Base-by-base conservation (phyloP, 2,888 invertebrate genomes). In the Coenonympha glycerion region DNA sequence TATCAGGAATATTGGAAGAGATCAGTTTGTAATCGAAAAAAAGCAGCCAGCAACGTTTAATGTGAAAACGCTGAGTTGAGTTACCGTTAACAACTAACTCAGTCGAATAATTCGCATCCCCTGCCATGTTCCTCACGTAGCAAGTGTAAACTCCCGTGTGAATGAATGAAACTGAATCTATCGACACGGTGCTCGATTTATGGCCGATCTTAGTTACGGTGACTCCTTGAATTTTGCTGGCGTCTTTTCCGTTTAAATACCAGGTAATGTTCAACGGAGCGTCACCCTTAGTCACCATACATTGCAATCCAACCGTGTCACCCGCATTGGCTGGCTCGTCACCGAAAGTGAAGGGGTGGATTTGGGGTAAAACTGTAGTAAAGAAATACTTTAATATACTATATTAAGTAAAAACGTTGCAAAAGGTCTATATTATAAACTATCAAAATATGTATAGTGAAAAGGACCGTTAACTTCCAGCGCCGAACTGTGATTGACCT, bases 211-310 rank as follows among this genome's bases (percentile, higher is more conserved):
- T 89, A 37, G 88, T 85, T 30, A 90, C 87, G 0, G 88, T 79
- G 50, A 91, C 84, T 59, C 91, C 90, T 58, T 80, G 78, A 69
- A 81, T 86, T 60, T 73, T 83, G 49, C 66, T 87, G 62, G 88
- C 90, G 62, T 83, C 88, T 70, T 79, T 88, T 61, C 90, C 91
- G 77, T 94, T 92, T 58, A 94, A 90, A 21, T 88, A 89, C 95
- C 95, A 95, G 46, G 89, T 89, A 47, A 95, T 91, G 66, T 90
- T 90, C 26, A 95, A 85, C 5, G 95, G 95, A 44, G 90, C 87
- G 72, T 95, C 95, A 36, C 96, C 94, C 76, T 93, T 93, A 40
- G 90, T 89, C 31, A 94, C 91, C 81, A 92, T 91, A 74, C 94
- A 95, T 58, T 91, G 90, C 2, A 92, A 89, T 49, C 93, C 93